Conservation (phyloP, 2,888 invertebrate species). For the Tribolium freemani region DNA sequence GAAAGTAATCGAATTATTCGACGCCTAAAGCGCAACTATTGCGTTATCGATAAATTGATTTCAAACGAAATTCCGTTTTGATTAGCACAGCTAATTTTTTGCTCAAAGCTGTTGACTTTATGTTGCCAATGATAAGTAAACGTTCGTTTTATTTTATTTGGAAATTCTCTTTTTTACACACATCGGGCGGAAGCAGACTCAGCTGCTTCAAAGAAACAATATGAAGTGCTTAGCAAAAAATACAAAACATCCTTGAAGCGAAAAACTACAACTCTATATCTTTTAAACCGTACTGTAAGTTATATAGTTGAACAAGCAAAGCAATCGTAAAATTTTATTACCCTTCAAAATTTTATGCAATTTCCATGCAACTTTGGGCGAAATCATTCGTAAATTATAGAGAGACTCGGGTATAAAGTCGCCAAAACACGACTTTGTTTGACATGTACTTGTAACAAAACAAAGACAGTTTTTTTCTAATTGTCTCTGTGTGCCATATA, state of each 20-base stretch:
- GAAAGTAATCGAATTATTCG: conserved; percentile 18
- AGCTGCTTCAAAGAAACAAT: not conserved
- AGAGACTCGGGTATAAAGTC: not conserved
- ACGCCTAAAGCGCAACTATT: conserved; percentile 1
- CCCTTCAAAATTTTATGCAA: conserved; percentile 19
- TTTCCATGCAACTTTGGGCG: conserved; percentile 9
- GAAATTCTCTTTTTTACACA: not conserved
- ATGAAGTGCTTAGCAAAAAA: not conserved
- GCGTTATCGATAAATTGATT: not conserved
- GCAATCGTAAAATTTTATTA: conserved; percentile 23
- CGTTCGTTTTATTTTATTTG: not conserved
- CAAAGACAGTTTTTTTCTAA: not conserved
- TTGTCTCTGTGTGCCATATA: not conserved
- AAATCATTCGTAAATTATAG: not conserved
- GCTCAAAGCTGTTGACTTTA: not conserved
- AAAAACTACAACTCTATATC: conserved; percentile 5
- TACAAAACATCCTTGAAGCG: too few relatives aligned
- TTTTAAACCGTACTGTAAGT: not conserved
- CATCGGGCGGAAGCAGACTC: not conserved
- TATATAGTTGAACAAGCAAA: conserved; percentile 7
- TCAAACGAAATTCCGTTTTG: not conserved
- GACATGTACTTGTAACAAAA: too few relatives aligned
- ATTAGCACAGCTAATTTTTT: not conserved
- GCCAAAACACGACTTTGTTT: not conserved
- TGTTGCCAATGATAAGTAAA: not conserved